These are phyloP conservation scores for Lacerta viridis DNA, from an alignment of 2,797 vertebrate genomes.

Conservation along the genomic window DNA sequence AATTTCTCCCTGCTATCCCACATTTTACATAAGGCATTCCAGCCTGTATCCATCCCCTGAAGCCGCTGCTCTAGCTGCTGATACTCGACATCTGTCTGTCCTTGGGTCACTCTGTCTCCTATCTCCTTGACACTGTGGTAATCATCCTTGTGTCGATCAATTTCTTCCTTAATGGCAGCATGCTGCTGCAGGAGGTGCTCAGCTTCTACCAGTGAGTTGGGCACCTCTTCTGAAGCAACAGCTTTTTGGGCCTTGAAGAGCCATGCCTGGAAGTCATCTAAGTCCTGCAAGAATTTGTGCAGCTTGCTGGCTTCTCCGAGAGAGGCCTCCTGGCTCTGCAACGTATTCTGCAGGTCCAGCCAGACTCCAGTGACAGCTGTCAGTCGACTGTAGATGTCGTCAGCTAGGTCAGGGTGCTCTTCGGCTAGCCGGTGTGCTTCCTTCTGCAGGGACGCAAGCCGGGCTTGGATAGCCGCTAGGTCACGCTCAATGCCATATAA, in stretches of 20 bases:
- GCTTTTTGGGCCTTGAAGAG: constrained; percentile 92
- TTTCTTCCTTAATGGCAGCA: constrained; percentile 83
- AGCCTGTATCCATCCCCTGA: constrained; percentile 87
- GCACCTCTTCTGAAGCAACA: constrained; percentile 90
- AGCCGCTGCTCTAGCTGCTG: constrained; percentile 90
- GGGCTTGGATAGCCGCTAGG: constrained; percentile 86
- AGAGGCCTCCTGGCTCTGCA: constrained; percentile 88
- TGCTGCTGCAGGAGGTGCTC: constrained; percentile 90
- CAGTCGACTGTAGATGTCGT: constrained; percentile 82
- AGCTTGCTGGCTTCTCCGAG: constrained; percentile 94
- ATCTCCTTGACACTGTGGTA: constrained; percentile 84
- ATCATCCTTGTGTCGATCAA: constrained; percentile 84
- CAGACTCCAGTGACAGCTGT: constrained; percentile 81
- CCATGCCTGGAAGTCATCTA: constrained; percentile 96
- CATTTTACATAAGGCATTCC: constrained; percentile 91
- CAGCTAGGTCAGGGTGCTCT: constrained; percentile 87
- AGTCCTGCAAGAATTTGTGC: constrained; percentile 93
- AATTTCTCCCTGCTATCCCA: constrained; percentile 89
- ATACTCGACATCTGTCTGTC: constrained; percentile 91
- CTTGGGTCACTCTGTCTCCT: constrained; percentile 84
- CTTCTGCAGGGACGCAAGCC: constrained; percentile 83
- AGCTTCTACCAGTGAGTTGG: constrained; percentile 86
- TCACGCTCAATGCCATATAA: constrained; percentile 94
- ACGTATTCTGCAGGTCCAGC: constrained; percentile 86
- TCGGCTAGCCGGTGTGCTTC: constrained; percentile 86